Percentiles rank a stretch among this genome's conserved stretches.
Evolutionary conservation across 2,888 invertebrate genomes (phyloP).

Genomic region (Drosophila mercatorum): DNA sequence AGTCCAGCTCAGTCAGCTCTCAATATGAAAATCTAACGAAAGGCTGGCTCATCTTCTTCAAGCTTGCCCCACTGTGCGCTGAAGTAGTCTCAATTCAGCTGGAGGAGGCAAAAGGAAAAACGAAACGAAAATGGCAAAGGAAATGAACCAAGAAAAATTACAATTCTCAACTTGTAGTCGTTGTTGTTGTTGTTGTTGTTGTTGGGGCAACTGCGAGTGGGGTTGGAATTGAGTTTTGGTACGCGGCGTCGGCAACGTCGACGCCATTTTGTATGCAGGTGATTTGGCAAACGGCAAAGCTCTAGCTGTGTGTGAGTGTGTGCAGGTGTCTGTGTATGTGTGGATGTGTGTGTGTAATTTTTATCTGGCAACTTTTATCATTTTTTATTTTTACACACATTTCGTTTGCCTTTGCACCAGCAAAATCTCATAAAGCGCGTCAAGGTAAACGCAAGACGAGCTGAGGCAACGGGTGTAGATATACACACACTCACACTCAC

Average conservation of each 20-base stretch:
- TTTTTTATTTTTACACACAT: conserved; percentile 78
- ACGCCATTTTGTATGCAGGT: conserved; percentile 75
- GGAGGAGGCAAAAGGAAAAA: conserved; percentile 43
- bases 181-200: conserved; percentile 31
- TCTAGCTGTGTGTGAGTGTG: neutral
- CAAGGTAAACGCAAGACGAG: conserved; percentile 60
- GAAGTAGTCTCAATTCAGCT: conserved; percentile 51
- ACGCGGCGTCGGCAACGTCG: conserved; percentile 36
- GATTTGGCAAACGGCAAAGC: conserved; percentile 58
- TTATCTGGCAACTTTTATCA: conserved; percentile 82
- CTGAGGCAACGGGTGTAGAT: neutral
- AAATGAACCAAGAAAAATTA: conserved; percentile 82
- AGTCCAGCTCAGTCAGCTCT: too few relatives aligned
- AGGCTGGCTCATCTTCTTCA: too few relatives aligned
- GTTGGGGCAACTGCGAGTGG: conserved; percentile 30
- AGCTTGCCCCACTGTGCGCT: conserved; percentile 53
- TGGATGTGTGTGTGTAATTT: conserved; percentile 66
- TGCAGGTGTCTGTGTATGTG: conserved; percentile 17
- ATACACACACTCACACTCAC: conserved; percentile 6
- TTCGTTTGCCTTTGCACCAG: conserved; percentile 61
- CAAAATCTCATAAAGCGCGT: conserved; percentile 59
- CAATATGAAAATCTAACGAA: too few relatives aligned
- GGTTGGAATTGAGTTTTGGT: conserved; percentile 73
- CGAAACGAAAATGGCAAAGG: conserved; percentile 71
- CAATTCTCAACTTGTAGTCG: conserved; percentile 62